These are phyloP conservation scores for Holcopasites calliopsidis DNA, from an alignment of 1,140 invertebrate species.

Conservation along the genomic window DNA sequence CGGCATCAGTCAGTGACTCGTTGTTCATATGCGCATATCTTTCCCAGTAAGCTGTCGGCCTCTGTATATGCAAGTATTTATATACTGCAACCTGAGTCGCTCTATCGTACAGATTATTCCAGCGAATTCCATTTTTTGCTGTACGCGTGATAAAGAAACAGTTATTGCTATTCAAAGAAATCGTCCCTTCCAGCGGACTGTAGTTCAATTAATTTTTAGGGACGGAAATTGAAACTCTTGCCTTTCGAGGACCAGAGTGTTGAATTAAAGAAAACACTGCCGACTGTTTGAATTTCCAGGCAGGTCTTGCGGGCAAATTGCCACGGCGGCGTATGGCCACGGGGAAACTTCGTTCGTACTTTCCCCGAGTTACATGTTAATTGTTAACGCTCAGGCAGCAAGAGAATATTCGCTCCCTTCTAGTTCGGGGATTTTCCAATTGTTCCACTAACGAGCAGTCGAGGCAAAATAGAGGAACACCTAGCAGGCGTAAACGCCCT, in stretches of 20 bases:
- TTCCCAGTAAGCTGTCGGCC: too few relatives aligned
- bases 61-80: too few relatives aligned
- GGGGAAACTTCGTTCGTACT: background rate
- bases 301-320: conserved; percentile 1
- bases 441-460: conserved; percentile 11
- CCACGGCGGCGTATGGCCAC: background rate
- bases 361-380: background rate
- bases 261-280: background rate
- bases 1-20: too few relatives aligned
- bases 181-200: too few relatives aligned
- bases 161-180: too few relatives aligned
- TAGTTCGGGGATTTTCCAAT: background rate
- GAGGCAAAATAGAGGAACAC: background rate
- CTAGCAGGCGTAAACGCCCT: background rate
- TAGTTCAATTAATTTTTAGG: background rate
- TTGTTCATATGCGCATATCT: too few relatives aligned
- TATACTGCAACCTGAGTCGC: too few relatives aligned
- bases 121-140: too few relatives aligned
- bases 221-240: too few relatives aligned
- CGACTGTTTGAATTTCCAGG: conserved; percentile 11
- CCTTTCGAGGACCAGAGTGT: too few relatives aligned
- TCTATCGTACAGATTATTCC: too few relatives aligned
- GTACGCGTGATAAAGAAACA: too few relatives aligned
- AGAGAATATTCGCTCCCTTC: background rate
- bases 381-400: background rate